A percentile compares a stretch with the other conserved stretches of the same genome.
Conservation (phyloP, 2,113 vertebrate genomes). For the Tetrao urogallus region DNA sequence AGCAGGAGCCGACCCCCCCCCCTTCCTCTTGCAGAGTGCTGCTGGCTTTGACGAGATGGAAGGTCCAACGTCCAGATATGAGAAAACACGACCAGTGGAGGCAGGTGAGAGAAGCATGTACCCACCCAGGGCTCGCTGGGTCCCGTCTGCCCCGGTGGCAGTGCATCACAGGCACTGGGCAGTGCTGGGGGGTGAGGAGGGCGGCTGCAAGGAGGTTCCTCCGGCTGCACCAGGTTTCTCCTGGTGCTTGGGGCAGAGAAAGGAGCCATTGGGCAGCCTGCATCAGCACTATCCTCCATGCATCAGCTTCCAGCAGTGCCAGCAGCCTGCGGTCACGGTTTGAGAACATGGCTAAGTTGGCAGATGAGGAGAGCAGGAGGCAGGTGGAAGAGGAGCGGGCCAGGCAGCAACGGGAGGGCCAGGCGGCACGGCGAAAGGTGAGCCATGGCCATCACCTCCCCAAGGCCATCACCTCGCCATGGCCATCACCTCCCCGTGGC, state of each 20-base stretch:
- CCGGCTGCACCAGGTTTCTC: background rate
- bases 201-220: background rate
- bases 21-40: slow-evolving; percentile 79
- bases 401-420: slow-evolving; percentile 77
- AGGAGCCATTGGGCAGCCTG: fast-evolving
- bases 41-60: slow-evolving; percentile 87
- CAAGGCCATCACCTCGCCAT: too few relatives aligned
- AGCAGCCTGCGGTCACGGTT: slow-evolving; percentile 89
- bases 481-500: too few relatives aligned
- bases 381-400: slow-evolving; percentile 79
- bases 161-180: background rate
- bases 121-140: background rate
- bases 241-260: background rate
- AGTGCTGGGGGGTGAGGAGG: background rate
- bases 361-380: slow-evolving; percentile 82
- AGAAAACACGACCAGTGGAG: slow-evolving; percentile 87
- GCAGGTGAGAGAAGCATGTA: slow-evolving; percentile 79
- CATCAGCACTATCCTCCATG: background rate
- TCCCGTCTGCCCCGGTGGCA: background rate
- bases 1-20: too few relatives aligned
- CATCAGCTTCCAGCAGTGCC: slow-evolving; percentile 75
- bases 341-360: slow-evolving; percentile 87
- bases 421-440: slow-evolving; percentile 56
- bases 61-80: slow-evolving; percentile 83
- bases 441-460: background rate